Percentiles rank a stretch among this genome's conserved stretches.
Conservation (phyloP, 1,140 invertebrate species). For the Drosophila ironensis region DNA sequence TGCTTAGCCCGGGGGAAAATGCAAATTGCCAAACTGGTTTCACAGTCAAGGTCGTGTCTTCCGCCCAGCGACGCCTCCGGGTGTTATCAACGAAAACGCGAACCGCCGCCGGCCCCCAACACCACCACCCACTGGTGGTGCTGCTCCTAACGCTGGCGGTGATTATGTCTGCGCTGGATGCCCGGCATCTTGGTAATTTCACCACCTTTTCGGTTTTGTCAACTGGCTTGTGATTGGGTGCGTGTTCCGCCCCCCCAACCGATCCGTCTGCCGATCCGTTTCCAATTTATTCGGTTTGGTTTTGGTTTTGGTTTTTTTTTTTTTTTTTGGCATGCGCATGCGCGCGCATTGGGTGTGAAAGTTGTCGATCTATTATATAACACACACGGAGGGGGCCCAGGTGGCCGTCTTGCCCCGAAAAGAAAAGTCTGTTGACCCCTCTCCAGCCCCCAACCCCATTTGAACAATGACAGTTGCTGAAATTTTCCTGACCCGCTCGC, state of each 20-base stretch:
- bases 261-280: not conserved
- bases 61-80: slow-evolving; percentile 36
- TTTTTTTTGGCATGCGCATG: slow-evolving; percentile 36
- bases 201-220: slow-evolving; percentile 61
- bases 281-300: slow-evolving; percentile 19
- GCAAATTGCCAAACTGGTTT: slow-evolving; percentile 67
- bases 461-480: slow-evolving; percentile 68
- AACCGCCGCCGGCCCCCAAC: not conserved
- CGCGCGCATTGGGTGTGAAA: slow-evolving; percentile 69
- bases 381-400: slow-evolving; percentile 14
- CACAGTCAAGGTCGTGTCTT: slow-evolving; percentile 76
- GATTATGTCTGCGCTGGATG: slow-evolving; percentile 65
- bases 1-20: slow-evolving; percentile 59
- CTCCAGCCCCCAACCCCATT: slow-evolving; percentile 75
- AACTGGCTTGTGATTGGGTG: slow-evolving; percentile 50
- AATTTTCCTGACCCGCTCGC: slow-evolving; percentile 63
- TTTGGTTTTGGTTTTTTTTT: too few relatives aligned
- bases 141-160: slow-evolving; percentile 25
- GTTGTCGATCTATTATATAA: slow-evolving; percentile 78
- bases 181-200: slow-evolving; percentile 69
- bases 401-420: slow-evolving; percentile 16
- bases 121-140: not conserved
- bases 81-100: slow-evolving; percentile 48
- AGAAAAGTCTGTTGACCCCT: slow-evolving; percentile 44
- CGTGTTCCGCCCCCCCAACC: slow-evolving; percentile 14